These are phyloP conservation scores for Pseudorhombus dupliciocellatus DNA, from an alignment of 2,113 vertebrate species.

Conservation along the genomic window DNA sequence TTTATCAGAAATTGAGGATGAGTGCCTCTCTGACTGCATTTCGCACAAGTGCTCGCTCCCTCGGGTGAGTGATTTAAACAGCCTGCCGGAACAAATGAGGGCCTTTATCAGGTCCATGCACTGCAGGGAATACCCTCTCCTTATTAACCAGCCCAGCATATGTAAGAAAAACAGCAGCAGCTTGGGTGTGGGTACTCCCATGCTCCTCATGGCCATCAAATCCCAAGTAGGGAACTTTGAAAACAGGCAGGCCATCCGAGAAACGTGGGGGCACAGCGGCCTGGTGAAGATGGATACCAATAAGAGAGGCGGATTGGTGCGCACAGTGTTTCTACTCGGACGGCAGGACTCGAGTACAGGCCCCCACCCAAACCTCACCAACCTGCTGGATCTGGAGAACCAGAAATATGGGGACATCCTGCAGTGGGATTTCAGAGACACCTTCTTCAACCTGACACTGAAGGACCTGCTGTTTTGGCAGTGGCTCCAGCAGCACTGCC, in stretches of 20 bases:
- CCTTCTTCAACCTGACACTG: conserved; percentile 84
- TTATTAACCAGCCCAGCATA: conserved; percentile 76
- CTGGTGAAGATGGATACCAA: conserved; percentile 51
- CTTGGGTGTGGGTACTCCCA: conserved; percentile 41
- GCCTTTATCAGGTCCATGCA: conserved; percentile 82
- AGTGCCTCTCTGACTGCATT: conserved; percentile 50
- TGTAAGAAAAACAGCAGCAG: conserved; percentile 56
- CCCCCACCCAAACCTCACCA: conserved; percentile 75
- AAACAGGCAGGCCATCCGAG: conserved; percentile 84
- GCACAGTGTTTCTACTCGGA: conserved; percentile 81
- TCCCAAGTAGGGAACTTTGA: conserved; percentile 83
- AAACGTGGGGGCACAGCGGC: conserved; percentile 82
- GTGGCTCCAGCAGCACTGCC: conserved; percentile 79
- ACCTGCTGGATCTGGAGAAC: conserved; percentile 78
- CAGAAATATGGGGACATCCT: conserved; percentile 77
- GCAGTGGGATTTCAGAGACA: conserved; percentile 84
- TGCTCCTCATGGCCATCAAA: conserved; percentile 83
- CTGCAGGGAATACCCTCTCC: conserved; percentile 77
- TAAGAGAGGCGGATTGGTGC: conserved; percentile 61
- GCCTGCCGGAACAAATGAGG: conserved; percentile 75
- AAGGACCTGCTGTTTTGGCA: conserved; percentile 84
- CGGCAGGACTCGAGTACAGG: conserved; percentile 77
- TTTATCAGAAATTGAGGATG: conserved; percentile 14
- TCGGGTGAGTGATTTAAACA: conserved; percentile 56
- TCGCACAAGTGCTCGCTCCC: conserved; percentile 44